Conservation (phyloP, 1,140 invertebrate species). For the Macrosteles quadrilineatus region DNA sequence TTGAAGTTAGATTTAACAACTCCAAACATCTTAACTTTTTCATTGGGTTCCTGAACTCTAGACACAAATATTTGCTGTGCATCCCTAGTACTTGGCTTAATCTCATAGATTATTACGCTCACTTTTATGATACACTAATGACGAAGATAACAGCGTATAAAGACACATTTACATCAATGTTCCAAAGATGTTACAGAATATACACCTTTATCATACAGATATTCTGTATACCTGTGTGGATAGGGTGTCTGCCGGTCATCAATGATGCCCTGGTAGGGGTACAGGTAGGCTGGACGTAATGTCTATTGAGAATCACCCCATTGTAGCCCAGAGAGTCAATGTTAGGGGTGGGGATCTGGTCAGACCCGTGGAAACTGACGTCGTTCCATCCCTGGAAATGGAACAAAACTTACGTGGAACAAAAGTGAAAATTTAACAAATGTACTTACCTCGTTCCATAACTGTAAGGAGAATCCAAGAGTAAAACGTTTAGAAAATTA, state of each 20-base stretch:
- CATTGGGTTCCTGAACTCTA: neutral
- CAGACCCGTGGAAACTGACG: too few relatives aligned
- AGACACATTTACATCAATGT: neutral
- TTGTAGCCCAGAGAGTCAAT: too few relatives aligned
- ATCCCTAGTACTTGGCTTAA: neutral
- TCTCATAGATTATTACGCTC: too few relatives aligned
- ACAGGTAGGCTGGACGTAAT: constrained; percentile 65
- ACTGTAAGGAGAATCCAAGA: too few relatives aligned
- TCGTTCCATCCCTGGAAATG: constrained; percentile 65
- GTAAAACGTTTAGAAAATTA: too few relatives aligned
- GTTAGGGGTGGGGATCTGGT: too few relatives aligned
- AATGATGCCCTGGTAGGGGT: constrained; percentile 76
- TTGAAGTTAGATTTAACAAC: too few relatives aligned
- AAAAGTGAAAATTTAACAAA: constrained; percentile 67
- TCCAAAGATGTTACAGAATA: neutral
- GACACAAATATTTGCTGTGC: neutral
- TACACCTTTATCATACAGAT: neutral
- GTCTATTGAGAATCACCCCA: too few relatives aligned
- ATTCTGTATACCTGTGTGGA: constrained; percentile 59
- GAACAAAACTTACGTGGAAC: constrained; percentile 66
- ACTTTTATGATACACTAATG: too few relatives aligned
- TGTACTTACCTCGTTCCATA: constrained; percentile 79
- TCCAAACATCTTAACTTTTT: too few relatives aligned
- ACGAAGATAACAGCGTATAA: too few relatives aligned
- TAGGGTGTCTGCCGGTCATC: constrained; percentile 83